Conservation (phyloP, 30 jellyfish, hydroid and myxozoan genomes). For the Hydractinia echinata region DNA sequence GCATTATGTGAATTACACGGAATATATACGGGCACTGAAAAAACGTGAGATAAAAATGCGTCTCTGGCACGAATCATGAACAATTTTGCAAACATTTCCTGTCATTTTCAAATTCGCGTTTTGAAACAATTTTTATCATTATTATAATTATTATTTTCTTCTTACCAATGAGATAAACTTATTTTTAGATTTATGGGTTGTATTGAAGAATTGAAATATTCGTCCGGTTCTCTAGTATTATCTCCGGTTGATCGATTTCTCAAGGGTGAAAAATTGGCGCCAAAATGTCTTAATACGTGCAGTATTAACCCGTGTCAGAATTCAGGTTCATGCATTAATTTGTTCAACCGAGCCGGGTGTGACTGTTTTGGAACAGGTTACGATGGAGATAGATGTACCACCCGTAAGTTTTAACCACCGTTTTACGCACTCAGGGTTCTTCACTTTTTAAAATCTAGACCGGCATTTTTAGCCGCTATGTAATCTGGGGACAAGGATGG, state of each 20-base stretch:
- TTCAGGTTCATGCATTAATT: conserved; percentile 27
- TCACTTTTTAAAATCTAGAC: not conserved
- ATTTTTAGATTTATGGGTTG: conserved; percentile 34
- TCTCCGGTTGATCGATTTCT: conserved; percentile 21
- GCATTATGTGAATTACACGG: too few species aligned
- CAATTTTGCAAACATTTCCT: too few species aligned
- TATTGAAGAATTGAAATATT: conserved; percentile 27
- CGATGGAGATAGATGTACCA: conserved; percentile 32
- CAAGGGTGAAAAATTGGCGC: conserved; percentile 38
- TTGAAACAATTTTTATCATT: too few species aligned
- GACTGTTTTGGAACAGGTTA: conserved; percentile 48
- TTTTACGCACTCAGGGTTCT: not conserved
- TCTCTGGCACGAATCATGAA: too few species aligned
- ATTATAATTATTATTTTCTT: too few species aligned
- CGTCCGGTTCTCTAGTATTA: conserved; percentile 18
- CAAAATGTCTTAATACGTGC: conserved; percentile 26
- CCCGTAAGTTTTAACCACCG: conserved; percentile 3
- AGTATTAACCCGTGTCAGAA: conserved; percentile 40
- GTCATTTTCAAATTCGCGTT: too few species aligned
- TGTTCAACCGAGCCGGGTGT: conserved; percentile 44
- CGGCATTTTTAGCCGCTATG: not conserved
- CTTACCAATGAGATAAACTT: too few species aligned
- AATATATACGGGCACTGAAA: too few species aligned
- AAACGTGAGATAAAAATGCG: too few species aligned
- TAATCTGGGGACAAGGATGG: not conserved